Evolutionary conservation across 2,797 vertebrate genomes (phyloP), one percentile per base, ranked within the genome.

Genomic region (Sciurus carolinensis): DNA sequence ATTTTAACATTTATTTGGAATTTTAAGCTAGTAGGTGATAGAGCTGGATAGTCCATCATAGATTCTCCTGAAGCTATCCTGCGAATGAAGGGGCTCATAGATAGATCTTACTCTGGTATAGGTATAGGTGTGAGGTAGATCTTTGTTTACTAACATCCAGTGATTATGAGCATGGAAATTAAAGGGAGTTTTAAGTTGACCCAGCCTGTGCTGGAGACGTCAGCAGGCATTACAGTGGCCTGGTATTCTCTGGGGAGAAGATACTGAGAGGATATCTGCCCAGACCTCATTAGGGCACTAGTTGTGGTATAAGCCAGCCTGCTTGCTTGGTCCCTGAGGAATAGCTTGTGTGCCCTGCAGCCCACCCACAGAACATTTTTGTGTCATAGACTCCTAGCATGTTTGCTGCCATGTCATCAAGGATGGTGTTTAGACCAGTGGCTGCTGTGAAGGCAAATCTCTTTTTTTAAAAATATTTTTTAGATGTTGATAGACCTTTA

Each of bases 1-100:
- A 79, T 88, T 47, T 52, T 47, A 62, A 77, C 33, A 13, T 75
- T 94, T 90, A 75, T 75, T 87, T 95, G 85, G 54, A 83, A 84
- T 77, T 90, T 64, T 96, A 96, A 90, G 73, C 13, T 26, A 71
- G 77, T 44, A 52, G 39, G 66, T 6, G 17, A 2, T 15, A 5
- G 26, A 92, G 67, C 69, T 83, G 57, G 47, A 59, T 59, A 3
- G 42, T n/a, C 20, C 10, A 18, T 39, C 50, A 1, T 15, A 1
- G 24, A 13, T 12, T 64, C 47, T 52, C 30, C 72, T 26, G 57
- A 92, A 44, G 66, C 62, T 76, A 13, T 36, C n/a, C 26, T 59
- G n/a, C 73, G 71, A n/a, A 44, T 30, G 72, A 87, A 88, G 69
- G 69, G 66, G 42, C 54, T 80, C 90, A 42, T 0, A 28, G 81